phyloP scores from a whole-genome alignment of 2,888 invertebrate species.

The Ophonus ardosiacus region DNA sequence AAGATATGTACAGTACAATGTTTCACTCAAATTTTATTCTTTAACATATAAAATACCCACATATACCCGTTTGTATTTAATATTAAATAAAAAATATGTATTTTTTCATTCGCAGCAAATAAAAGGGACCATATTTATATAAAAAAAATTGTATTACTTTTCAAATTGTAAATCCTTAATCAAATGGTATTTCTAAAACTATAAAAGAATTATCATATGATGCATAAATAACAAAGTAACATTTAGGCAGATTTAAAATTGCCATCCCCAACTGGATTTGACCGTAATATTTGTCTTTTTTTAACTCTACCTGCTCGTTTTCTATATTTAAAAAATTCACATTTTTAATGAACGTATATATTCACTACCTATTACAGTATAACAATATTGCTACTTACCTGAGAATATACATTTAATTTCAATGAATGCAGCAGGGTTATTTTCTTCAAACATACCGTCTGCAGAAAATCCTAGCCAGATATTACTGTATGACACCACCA shows the following conservation, averaged over 20 bases:
- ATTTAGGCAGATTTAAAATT: background rate
- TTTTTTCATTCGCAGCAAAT: background rate
- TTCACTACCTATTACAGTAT: background rate
- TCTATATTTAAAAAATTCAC: background rate
- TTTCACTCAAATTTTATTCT: too few species aligned
- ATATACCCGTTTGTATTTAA: too few species aligned
- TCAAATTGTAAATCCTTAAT: background rate
- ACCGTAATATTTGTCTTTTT: slow-evolving; percentile 6
- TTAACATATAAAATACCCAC: too few species aligned
- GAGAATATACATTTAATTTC: slow-evolving; percentile 19
- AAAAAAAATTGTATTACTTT: background rate
- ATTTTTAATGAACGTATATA: background rate
- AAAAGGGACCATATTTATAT: background rate
- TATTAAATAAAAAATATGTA: too few species aligned
- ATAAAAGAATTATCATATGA: background rate
- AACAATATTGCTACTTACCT: background rate
- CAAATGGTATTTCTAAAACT: slow-evolving; percentile 4
- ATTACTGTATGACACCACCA: background rate
- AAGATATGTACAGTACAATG: too few species aligned
- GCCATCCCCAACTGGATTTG: slow-evolving; percentile 6
- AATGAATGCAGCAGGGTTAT: background rate
- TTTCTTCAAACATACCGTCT: slow-evolving; percentile 9
- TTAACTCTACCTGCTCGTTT: background rate
- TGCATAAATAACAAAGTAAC: background rate
- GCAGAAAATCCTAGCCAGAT: slow-evolving; percentile 6